Conservation (phyloP, 2,888 invertebrate species). For the Selenia dentaria region DNA sequence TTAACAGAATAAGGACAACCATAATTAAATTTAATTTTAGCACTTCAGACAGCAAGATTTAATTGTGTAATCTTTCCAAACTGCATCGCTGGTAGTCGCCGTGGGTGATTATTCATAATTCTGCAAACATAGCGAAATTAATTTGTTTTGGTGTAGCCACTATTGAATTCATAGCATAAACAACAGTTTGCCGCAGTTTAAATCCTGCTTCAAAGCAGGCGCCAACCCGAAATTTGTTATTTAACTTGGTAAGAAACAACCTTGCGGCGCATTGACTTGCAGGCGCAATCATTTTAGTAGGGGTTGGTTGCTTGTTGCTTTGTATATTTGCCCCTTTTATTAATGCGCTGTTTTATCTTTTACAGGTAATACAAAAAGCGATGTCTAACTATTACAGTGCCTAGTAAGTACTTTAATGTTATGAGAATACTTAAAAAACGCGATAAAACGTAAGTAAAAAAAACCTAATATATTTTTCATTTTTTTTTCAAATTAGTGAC, state of each 20-base stretch:
- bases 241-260: constrained; percentile 40
- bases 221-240: constrained; percentile 34
- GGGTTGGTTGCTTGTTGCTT: no score
- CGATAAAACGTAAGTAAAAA: no score
- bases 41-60: no score
- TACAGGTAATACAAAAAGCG: constrained; percentile 17
- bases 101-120: not conserved
- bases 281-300: constrained; percentile 35
- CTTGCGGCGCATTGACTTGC: constrained; percentile 37
- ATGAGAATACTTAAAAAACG: no score
- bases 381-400: no score
- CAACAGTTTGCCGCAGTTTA: constrained; percentile 6
- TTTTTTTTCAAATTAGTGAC: no score
- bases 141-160: constrained; percentile 8
- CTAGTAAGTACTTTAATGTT: no score
- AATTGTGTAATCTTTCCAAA: not conserved
- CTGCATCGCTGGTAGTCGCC: no score
- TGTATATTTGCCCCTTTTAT: no score
- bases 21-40: no score
- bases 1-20: no score
- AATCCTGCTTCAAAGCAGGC: constrained; percentile 31
- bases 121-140: constrained; percentile 6
- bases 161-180: constrained; percentile 21
- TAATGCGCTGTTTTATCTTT: constrained; percentile 29
- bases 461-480: no score